Evolutionary conservation across 2,888 invertebrate species (phyloP), one percentile per base, ranked within the genome.

Genomic region (Abrostola tripartita): DNA sequence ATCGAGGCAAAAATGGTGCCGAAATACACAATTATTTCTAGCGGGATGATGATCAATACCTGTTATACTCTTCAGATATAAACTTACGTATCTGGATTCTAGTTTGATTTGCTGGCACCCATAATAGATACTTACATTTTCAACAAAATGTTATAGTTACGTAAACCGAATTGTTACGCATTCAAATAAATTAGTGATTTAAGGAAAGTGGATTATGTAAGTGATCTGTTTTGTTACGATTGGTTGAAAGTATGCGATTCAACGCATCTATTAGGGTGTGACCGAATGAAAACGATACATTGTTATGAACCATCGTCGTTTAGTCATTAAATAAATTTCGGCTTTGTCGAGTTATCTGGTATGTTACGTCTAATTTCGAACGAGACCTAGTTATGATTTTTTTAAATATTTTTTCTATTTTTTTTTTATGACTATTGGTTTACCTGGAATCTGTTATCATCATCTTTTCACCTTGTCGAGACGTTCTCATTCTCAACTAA

Each of bases 121-220:
- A 40, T 49, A 65, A 65, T n/a, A 47, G 14, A 61, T n/a, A n/a
- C n/a, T n/a, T n/a, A 14, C 14, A 14, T 44, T 2, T n/a, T 41
- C 5, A n/a, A 10, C 1, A 65, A 60, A 65, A 56, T 52, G 41
- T 24, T 24, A 50, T n/a, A 47, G 57, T 77, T 73, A 73, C 52
- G 58, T 76, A 73, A 71, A 59, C 54, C 37, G 5, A 65, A 72
- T 62, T 64, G 59, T 61, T 60, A 65, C 40, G 37, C 60, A 65
- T 66, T 49, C 44, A 40, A 65, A 76, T 65, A 68, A 62, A 68
- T 65, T 59, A 61, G 51, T 38, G 38, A 52, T 51, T 52, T 62
- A 68, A 70, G 55, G 73, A 73, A 76, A 70, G 76, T 62, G 37
- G 53, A 55, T 79, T 72, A 61, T 50, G 52, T 68, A 72, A 68